These are phyloP conservation scores for Homalodisca vitripennis DNA, from an alignment of 1,140 invertebrate genomes.

Conservation along the genomic window DNA sequence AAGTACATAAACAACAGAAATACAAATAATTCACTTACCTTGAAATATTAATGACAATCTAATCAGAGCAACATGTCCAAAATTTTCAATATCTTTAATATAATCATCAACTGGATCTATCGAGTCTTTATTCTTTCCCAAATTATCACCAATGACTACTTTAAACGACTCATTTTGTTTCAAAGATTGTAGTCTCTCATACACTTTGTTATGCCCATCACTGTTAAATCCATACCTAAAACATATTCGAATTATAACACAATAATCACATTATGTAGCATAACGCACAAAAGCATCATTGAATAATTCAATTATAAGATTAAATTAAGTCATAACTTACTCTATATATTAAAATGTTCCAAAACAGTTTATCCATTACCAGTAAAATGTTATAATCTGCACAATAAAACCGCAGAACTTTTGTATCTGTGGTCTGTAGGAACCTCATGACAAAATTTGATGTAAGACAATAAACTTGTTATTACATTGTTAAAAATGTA, in stretches of 20 bases:
- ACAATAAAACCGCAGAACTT: no score
- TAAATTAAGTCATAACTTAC: not conserved
- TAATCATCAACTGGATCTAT: constrained; percentile 80
- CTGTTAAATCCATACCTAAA: constrained; percentile 91
- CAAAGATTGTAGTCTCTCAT: constrained; percentile 58
- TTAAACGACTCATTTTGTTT: constrained; percentile 53
- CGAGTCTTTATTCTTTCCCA: constrained; percentile 93
- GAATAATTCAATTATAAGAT: not conserved
- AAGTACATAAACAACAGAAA: no score
- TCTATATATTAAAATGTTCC: not conserved
- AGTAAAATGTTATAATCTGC: not conserved
- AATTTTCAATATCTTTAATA: constrained; percentile 70
- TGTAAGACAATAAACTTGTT: no score
- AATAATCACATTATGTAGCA: not conserved
- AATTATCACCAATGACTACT: constrained; percentile 81
- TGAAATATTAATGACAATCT: constrained; percentile 88
- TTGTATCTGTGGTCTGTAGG: no score
- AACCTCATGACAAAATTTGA: no score
- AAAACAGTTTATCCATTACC: not conserved
- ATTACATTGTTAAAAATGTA: no score
- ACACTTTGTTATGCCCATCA: constrained; percentile 79
- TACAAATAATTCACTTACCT: no score
- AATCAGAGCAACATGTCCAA: constrained; percentile 76
- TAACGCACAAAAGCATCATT: not conserved
- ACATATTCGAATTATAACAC: no score